Percentiles rank a stretch among this genome's conserved stretches.
Conservation (phyloP, 1,140 invertebrate genomes). For the Octopus bimaculoides region DNA sequence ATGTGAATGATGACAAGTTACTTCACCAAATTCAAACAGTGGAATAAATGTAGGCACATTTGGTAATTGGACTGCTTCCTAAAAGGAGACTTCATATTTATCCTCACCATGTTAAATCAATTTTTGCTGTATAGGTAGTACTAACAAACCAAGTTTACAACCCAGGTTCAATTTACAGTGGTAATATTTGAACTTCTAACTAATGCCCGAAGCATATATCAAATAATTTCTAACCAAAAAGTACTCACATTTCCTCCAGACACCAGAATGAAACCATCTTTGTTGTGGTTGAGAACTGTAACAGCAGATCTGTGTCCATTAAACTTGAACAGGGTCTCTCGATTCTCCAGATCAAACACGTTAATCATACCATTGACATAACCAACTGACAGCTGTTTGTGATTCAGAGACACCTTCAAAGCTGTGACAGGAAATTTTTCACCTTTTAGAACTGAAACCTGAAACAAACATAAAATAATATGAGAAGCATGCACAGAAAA, state of each 20-base stretch:
- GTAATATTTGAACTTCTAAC: no score
- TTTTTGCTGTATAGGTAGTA: no score
- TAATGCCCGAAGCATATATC: no score
- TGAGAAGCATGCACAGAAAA: background rate
- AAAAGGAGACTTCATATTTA: no score
- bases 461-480: background rate
- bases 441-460: slow-evolving; percentile 57
- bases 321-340: slow-evolving; percentile 75
- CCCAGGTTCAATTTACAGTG: no score
- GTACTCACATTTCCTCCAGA: slow-evolving; percentile 77
- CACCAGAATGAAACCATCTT: slow-evolving; percentile 74
- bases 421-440: slow-evolving; percentile 76
- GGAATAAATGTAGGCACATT: no score
- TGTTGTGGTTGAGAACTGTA: slow-evolving; percentile 79
- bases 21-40: no score
- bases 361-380: slow-evolving; percentile 87
- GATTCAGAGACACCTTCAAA: slow-evolving; percentile 70
- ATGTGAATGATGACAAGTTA: no score
- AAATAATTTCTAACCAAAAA: no score
- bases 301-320: slow-evolving; percentile 85
- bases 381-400: slow-evolving; percentile 80
- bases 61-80: no score
- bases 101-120: no score
- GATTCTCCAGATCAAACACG: slow-evolving; percentile 67
- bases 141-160: no score